Conservation (phyloP, 1,140 invertebrate genomes). For the Zaprionus camerounensis region DNA sequence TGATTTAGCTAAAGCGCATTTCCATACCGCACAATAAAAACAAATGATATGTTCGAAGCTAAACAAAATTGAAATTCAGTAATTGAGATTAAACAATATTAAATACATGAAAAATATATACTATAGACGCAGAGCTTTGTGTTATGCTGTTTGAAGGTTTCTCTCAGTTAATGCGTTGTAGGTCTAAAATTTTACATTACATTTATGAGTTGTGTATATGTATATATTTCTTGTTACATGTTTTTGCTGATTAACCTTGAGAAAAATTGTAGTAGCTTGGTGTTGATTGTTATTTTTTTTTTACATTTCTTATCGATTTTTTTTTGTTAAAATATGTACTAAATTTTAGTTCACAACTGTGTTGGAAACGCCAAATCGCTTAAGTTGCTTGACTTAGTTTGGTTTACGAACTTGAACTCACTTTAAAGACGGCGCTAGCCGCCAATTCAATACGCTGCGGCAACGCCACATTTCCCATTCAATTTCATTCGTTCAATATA, state of each 20-base stretch:
- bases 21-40: constrained; percentile 46
- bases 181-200: constrained; percentile 75
- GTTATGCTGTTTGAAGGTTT: constrained; percentile 16
- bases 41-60: constrained; percentile 75
- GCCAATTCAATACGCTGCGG: constrained; percentile 27
- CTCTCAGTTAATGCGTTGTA: constrained; percentile 34
- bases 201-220: constrained; percentile 65
- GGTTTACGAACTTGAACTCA: constrained; percentile 69
- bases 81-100: constrained; percentile 50
- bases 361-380: constrained; percentile 80
- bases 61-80: constrained; percentile 60
- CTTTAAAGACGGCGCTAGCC: constrained; percentile 48
- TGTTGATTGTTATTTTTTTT: constrained; percentile 33
- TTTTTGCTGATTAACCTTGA: constrained; percentile 69
- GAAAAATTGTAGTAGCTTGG: constrained; percentile 73
- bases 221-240: constrained; percentile 67
- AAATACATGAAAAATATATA: constrained; percentile 36
- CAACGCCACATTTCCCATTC: constrained; percentile 49
- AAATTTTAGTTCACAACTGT: constrained; percentile 80
- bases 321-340: constrained; percentile 76
- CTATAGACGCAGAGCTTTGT: constrained; percentile 24
- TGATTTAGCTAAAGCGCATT: constrained; percentile 53
- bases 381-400: constrained; percentile 77
- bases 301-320: constrained; percentile 41
- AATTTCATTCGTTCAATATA: constrained; percentile 41